Base-by-base conservation (phyloP, 2,888 invertebrate genomes). In the Phaedon cochleariae region DNA sequence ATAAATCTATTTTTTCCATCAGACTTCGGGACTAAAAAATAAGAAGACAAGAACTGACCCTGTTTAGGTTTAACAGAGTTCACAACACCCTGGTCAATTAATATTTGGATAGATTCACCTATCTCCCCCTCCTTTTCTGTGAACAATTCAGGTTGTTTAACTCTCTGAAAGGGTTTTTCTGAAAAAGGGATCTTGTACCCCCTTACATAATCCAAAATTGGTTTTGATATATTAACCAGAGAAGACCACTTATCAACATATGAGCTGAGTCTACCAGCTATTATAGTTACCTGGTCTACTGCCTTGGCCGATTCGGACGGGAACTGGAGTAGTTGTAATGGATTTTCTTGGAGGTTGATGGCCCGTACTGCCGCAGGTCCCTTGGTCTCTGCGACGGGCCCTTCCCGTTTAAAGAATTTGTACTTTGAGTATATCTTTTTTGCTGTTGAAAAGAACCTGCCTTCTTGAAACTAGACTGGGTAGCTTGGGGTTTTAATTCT, bases 1-100 rank as follows among this genome's bases (percentile, higher is more conserved):
- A 60, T 52, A 10, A 60, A 60, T 52, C 60, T 31, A 37, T n/a
- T 5, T 34, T 15, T 31, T 5, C 37, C 94, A 59, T 85, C 84
- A 10, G 87, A 7, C 34, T 59, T 48, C 7, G 3, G 3, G 3
- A 22, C 29, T 58, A 58, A 45, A 18, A 58, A 58, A 46, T 17
- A 20, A 17, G 37, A 15, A 2, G 48, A 58, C 9, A 58, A 12
- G 46, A 58, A 58, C 22, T 55, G 55, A 21, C 37, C 18, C 6
- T 5, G 60, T 76, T 75, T 20, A 18, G 29, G 55, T 34, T 37
- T 31, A 15, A 31, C 17, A 7, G 15, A 26, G 5, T 29, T 10
- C 7, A 31, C 18, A 2, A 22, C n/a, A 53, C 46, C 46, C 46
- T 46, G 46, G 6, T 46, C 20, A 20, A 18, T 17, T 18, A 46